These are phyloP conservation scores for Coelogynopora nodosa DNA, from an alignment of 2,888 invertebrate genomes.

Conservation along the genomic window DNA sequence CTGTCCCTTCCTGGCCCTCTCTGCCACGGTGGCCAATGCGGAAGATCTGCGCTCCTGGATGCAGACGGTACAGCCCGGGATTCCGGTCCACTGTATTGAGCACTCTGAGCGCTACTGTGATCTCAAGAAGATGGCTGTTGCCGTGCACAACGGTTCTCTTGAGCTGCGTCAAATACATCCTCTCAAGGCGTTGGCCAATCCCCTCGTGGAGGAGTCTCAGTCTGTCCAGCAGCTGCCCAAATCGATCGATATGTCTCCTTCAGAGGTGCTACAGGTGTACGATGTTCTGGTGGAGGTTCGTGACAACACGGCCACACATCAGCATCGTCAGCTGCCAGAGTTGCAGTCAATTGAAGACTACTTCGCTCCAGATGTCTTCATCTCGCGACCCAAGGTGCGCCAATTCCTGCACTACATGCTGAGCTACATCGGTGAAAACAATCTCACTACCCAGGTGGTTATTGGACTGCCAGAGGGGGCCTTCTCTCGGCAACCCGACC, in stretches of 20 bases:
- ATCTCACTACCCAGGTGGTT: background rate
- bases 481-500: background rate
- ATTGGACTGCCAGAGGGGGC: background rate
- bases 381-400: background rate
- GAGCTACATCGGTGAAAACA: background rate
- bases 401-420: background rate
- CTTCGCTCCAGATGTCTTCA: background rate
- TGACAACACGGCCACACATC: background rate
- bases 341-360: background rate
- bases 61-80: slow-evolving; percentile 15
- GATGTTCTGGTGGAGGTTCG: background rate
- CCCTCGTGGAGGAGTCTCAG: background rate
- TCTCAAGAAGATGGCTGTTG: background rate
- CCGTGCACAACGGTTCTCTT: background rate
- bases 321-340: background rate
- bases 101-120: background rate
- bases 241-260: background rate
- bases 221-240: background rate
- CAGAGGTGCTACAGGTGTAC: background rate
- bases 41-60: slow-evolving; percentile 40
- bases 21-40: slow-evolving; percentile 41
- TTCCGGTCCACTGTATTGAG: background rate
- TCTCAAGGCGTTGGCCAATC: background rate
- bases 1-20: slow-evolving; percentile 45
- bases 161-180: background rate